Conservation (phyloP, 2,888 invertebrate genomes). For the Parelbella ahira region DNA sequence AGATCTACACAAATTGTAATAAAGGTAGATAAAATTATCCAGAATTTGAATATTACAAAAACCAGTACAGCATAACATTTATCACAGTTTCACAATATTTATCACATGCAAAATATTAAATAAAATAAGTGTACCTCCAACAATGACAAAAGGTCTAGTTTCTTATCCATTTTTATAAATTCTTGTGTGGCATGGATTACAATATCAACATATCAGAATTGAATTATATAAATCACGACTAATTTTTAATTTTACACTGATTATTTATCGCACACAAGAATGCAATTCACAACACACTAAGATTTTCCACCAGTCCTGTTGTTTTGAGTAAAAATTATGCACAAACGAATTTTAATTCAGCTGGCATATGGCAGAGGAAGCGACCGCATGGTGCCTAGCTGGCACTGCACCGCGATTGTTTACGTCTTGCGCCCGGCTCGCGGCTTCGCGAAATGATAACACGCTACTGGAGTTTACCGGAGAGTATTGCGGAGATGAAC, state of each 20-base stretch:
- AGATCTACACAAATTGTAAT: too few species aligned
- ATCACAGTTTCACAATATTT: not conserved
- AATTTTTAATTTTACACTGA: too few species aligned
- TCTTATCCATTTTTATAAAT: slow-evolving; percentile 69
- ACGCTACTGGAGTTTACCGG: slow-evolving; percentile 25
- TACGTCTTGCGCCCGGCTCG: slow-evolving; percentile 47
- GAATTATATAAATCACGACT: slow-evolving; percentile 43
- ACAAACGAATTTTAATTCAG: slow-evolving; percentile 40
- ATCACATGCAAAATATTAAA: too few species aligned
- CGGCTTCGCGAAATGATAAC: slow-evolving; percentile 33
- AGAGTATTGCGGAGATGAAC: slow-evolving; percentile 14
- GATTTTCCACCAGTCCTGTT: slow-evolving; percentile 25
- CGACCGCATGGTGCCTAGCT: slow-evolving; percentile 77
- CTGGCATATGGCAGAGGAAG: slow-evolving; percentile 62
- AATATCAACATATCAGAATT: slow-evolving; percentile 43
- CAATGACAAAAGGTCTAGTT: slow-evolving; percentile 71
- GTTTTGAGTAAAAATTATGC: slow-evolving; percentile 31
- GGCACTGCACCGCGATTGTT: slow-evolving; percentile 60
- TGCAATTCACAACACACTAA: slow-evolving; percentile 27
- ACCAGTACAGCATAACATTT: not conserved
- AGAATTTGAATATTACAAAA: too few species aligned
- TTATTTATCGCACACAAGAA: too few species aligned
- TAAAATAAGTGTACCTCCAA: slow-evolving; percentile 61
- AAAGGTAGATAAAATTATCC: too few species aligned
- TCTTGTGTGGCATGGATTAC: slow-evolving; percentile 46